Evolutionary conservation across 1,140 invertebrate species (phyloP), one percentile per base, ranked within the genome.

Genomic region (Atta colombica): DNA sequence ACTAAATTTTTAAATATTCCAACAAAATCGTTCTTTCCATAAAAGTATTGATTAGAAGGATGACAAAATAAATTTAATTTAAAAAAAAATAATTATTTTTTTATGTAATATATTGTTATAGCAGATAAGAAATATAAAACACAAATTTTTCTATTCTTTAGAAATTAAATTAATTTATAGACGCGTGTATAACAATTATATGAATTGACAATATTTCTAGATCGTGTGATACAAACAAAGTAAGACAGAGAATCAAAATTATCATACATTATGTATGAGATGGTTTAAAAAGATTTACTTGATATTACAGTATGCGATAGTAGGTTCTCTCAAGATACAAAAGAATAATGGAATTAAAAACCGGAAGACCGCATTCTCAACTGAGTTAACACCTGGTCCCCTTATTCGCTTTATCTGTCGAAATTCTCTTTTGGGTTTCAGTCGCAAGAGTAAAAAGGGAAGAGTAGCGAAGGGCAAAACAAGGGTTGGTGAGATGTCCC

Each of bases 391-490:
- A 84, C 80, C 69, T 75, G 69, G 69, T 72, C 28, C 80, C 39
- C 55, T 74, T 74, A 51, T 60, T 71, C 69, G 80, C 14, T 84
- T 61, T 81, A 81, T 71, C 53, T 21, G 66, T 7, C 28, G 55
- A 28, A 63, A 84, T 75, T 75, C 68, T 85, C 82, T 39, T 63
- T 49, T 78, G 82, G 49, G 18, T 60, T 85, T 66, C 61, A 58
- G 72, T 85, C 58, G 49, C 21, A n/a, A 61, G 10, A 78, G 72
- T 35, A 89, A 84, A 90, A 89, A 85, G 49, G 78, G 58, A 78
- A 58, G 51, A 74, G 63, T 16, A 21, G 58, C 39, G 69, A 77
- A 85, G 39, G 82, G 77, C 80, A 92, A 87, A 91, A 91, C 87
- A 88, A 84, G 72, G 78, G 71, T 58, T 87, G 74, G 51, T 49